These are phyloP conservation scores for Coptodon bakossiorum DNA, from an alignment of 2,113 vertebrate genomes.

Conservation along the genomic window DNA sequence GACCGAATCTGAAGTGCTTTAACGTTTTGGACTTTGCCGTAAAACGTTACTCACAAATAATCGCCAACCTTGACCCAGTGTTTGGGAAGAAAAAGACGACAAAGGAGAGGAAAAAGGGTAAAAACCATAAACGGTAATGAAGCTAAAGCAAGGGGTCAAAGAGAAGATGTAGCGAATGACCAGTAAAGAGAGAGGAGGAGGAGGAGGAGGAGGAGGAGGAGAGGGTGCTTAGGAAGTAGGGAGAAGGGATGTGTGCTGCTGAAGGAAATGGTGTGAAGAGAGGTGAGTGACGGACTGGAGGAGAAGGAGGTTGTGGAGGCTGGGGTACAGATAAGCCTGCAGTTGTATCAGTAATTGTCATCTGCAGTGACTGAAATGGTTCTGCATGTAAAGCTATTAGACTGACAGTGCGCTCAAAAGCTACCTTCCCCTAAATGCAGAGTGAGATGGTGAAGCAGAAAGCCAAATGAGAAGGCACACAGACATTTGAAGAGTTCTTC, in stretches of 20 bases:
- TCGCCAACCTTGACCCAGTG: background rate
- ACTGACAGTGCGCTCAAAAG: conserved; percentile 1
- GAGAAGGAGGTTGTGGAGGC: background rate
- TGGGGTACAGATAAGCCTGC: conserved; percentile 47
- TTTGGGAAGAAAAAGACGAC: background rate
- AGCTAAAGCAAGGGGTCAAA: background rate
- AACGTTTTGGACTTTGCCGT: background rate
- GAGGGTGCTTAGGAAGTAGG: background rate
- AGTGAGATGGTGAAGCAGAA: background rate
- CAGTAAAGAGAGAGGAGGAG: background rate
- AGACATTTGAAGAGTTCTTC: background rate
- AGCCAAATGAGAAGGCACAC: background rate
- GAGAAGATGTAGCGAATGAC: background rate
- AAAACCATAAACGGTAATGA: background rate
- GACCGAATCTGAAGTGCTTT: background rate
- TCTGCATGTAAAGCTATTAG: conserved; percentile 63
- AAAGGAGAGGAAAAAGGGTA: background rate
- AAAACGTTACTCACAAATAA: background rate
- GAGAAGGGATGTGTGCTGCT: background rate
- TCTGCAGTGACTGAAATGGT: conserved; percentile 57
- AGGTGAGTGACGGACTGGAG: conserved; percentile 5
- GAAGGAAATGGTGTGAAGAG: conserved; percentile 5
- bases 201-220: background rate
- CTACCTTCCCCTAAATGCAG: background rate
- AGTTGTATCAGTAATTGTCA: conserved; percentile 66